phyloP scores from a whole-genome alignment of 2,888 invertebrate species.

The Trileptium ribeirensis region DNA sequence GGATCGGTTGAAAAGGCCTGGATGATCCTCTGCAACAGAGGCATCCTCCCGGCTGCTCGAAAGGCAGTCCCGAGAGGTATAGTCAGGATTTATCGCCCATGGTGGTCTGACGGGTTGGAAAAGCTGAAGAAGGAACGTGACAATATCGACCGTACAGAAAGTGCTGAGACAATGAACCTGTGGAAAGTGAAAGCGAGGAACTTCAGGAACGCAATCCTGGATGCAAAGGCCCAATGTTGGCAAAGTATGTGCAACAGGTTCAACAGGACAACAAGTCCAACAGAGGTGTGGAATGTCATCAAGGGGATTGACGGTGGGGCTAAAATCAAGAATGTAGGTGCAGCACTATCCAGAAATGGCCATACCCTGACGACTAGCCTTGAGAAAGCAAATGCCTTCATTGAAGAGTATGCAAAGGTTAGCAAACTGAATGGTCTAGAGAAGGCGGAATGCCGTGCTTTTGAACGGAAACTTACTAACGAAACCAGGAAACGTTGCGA shows the following conservation, averaged over 20 bases:
- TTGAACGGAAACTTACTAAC: neutral
- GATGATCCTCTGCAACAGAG: neutral
- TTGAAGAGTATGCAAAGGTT: neutral
- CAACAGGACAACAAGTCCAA: neutral
- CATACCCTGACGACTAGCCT: neutral
- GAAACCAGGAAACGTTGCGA: neutral
- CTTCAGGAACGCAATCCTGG: neutral
- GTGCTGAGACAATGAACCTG: neutral
- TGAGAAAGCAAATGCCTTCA: neutral
- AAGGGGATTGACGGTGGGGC: neutral
- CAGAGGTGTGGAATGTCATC: conserved; percentile 1
- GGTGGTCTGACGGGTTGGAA: neutral
- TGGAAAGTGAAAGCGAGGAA: neutral
- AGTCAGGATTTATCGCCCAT: neutral
- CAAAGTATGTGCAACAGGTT: neutral
- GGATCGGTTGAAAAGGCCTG: neutral
- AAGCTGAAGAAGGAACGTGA: neutral
- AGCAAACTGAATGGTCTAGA: neutral
- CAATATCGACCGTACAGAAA: neutral
- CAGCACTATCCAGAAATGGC: neutral
- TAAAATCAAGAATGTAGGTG: neutral
- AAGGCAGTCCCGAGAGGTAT: neutral
- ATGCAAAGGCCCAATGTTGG: neutral
- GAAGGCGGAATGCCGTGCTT: neutral
- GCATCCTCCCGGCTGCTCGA: neutral